Conservation (phyloP, 2,888 invertebrate genomes). For the Parthenolecanium corni region DNA sequence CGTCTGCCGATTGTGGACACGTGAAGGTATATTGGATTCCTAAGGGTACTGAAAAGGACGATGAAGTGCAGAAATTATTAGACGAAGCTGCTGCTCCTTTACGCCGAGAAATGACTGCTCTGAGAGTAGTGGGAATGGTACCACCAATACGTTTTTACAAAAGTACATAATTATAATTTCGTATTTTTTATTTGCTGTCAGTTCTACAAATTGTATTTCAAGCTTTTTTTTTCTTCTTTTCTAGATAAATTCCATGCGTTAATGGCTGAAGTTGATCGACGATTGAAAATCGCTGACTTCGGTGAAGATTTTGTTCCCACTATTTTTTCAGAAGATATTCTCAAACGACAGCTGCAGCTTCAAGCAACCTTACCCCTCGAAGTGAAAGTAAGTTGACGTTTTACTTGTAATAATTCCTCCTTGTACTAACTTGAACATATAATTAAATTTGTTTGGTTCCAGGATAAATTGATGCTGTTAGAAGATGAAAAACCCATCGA, state of each 20-base stretch:
- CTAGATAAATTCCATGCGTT: conserved; percentile 48
- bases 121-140: conserved; percentile 61
- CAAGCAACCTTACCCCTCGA: background rate
- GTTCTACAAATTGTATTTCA: background rate
- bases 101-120: conserved; percentile 59
- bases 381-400: conserved; percentile 38
- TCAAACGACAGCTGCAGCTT: conserved; percentile 11
- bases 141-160: conserved; percentile 62
- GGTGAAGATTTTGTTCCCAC: conserved; percentile 52
- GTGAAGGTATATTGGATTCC: conserved; percentile 61
- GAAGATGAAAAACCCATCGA: conserved; percentile 31
- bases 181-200: background rate
- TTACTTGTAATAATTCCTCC: background rate
- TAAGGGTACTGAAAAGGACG: conserved; percentile 33
- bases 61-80: conserved; percentile 38
- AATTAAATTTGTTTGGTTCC: conserved; percentile 2
- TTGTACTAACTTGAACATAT: background rate
- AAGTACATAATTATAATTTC: conserved; percentile 40
- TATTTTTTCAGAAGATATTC: background rate
- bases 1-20: conserved; percentile 52
- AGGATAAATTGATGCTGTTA: conserved; percentile 24
- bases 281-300: conserved; percentile 52
- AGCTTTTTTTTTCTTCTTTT: conserved; percentile 29
- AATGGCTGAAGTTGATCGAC: conserved; percentile 48
- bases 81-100: conserved; percentile 47